Evolutionary conservation across 2,113 vertebrate species (phyloP).

Genomic region (Bolborhynchus lineola): DNA sequence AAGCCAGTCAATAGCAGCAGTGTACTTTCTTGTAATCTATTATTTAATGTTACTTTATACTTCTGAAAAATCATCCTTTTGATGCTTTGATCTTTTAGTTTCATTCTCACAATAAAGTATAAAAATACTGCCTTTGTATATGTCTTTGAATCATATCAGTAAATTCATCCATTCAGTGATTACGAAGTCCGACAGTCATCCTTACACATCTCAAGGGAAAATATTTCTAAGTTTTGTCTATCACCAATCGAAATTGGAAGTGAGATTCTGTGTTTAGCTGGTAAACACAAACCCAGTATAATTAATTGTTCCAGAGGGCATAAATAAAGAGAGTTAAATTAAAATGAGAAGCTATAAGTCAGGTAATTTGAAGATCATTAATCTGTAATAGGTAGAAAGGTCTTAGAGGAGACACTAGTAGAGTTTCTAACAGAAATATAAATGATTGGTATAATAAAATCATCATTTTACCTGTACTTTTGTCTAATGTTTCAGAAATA

Average conservation of each 20-base stretch:
- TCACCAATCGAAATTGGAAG: background rate
- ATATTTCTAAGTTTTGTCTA: background rate
- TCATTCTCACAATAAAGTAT: background rate
- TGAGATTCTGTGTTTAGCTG: background rate
- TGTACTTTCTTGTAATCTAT: background rate
- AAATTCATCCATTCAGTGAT: background rate
- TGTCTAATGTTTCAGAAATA: background rate
- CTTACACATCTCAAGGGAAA: background rate
- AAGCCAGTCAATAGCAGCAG: background rate
- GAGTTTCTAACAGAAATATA: background rate
- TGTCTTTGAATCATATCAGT: background rate
- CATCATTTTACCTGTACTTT: background rate
- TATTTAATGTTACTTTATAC: background rate
- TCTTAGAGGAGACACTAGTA: background rate
- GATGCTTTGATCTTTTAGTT: background rate
- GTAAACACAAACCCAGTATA: background rate
- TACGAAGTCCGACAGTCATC: background rate
- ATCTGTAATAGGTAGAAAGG: background rate
- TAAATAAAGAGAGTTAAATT: background rate
- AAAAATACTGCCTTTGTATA: background rate
- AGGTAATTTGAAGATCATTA: background rate
- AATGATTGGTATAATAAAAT: background rate
- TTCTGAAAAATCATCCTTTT: background rate
- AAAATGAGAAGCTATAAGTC: background rate
- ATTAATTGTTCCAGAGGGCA: background rate